phyloP scores from a whole-genome alignment of 2,797 vertebrate species.

The Melanotaenia pygmaea region DNA sequence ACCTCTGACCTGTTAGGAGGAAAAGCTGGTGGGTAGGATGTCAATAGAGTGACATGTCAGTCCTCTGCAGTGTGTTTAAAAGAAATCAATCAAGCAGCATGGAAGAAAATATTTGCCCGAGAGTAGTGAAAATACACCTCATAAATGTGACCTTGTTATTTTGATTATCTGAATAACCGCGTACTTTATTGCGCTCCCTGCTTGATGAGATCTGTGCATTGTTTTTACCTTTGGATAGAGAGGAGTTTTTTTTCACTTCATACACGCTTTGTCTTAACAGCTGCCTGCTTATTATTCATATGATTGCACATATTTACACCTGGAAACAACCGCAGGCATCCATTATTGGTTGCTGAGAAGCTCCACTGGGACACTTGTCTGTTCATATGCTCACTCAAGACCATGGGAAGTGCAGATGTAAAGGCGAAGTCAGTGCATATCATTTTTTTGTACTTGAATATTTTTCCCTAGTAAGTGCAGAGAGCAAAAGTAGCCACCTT shows the following conservation, averaged over 20 bases:
- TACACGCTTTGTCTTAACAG: slow-evolving; percentile 14
- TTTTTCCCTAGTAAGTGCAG: not conserved
- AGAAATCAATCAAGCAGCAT: slow-evolving; percentile 4
- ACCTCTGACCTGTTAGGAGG: slow-evolving; percentile 59
- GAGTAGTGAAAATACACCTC: not conserved
- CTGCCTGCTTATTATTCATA: slow-evolving; percentile 50
- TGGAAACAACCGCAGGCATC: slow-evolving; percentile 28
- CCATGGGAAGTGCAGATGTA: slow-evolving; percentile 23
- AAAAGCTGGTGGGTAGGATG: slow-evolving; percentile 32
- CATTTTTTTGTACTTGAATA: not conserved
- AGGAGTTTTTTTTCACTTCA: not conserved
- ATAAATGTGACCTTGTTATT: not conserved
- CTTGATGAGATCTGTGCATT: not conserved
- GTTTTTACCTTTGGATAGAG: not conserved
- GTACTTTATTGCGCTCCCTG: not conserved
- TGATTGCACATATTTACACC: slow-evolving; percentile 47
- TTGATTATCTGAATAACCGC: not conserved
- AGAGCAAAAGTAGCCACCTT: not conserved
- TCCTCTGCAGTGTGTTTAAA: slow-evolving; percentile 13
- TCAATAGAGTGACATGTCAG: slow-evolving; percentile 38
- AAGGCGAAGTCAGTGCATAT: not conserved
- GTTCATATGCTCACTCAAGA: slow-evolving; percentile 24
- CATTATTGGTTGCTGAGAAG: slow-evolving; percentile 10
- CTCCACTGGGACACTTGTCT: slow-evolving; percentile 20
- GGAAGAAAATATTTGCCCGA: not conserved